A percentile compares a stretch with the other conserved stretches of the same genome.
Evolutionary conservation across 2,797 vertebrate genomes (phyloP).

Genomic region (Coregonus suidteri): DNA sequence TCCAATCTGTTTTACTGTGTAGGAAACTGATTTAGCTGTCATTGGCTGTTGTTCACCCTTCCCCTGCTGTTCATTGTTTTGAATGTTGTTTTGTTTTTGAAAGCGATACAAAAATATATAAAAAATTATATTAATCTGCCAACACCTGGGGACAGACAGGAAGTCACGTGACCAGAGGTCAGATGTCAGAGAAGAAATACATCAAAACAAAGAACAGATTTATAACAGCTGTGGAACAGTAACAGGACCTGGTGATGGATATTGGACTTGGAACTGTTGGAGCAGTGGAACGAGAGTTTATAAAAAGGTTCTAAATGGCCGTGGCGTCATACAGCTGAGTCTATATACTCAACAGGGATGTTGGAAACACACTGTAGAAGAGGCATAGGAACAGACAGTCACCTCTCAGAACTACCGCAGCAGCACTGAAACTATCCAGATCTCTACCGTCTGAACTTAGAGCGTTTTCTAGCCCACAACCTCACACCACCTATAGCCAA

Average conservation of each 20-base stretch:
- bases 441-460: conserved; percentile 28
- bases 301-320: conserved; percentile 24
- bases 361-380: conserved; percentile 38
- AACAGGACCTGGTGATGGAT: conserved; percentile 59
- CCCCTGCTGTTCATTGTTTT: background rate
- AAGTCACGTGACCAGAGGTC: conserved; percentile 76
- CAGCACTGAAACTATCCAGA: conserved; percentile 46
- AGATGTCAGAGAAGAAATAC: conserved; percentile 30
- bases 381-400: conserved; percentile 37
- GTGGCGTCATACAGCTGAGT: conserved; percentile 40
- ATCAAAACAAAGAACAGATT: conserved; percentile 57
- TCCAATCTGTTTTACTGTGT: background rate
- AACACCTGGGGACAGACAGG: conserved; percentile 77
- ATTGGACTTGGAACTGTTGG: conserved; percentile 61
- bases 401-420: conserved; percentile 16
- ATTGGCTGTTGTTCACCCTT: background rate
- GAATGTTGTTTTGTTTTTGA: background rate
- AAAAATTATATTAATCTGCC: conserved; percentile 68
- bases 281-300: conserved; percentile 39
- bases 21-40: background rate
- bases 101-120: background rate
- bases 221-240: conserved; percentile 55
- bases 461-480: conserved; percentile 37
- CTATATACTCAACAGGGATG: conserved; percentile 44
- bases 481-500: conserved; percentile 59